Base-by-base conservation (phyloP, 1,140 invertebrate genomes). In the Drosophila lowei region DNA sequence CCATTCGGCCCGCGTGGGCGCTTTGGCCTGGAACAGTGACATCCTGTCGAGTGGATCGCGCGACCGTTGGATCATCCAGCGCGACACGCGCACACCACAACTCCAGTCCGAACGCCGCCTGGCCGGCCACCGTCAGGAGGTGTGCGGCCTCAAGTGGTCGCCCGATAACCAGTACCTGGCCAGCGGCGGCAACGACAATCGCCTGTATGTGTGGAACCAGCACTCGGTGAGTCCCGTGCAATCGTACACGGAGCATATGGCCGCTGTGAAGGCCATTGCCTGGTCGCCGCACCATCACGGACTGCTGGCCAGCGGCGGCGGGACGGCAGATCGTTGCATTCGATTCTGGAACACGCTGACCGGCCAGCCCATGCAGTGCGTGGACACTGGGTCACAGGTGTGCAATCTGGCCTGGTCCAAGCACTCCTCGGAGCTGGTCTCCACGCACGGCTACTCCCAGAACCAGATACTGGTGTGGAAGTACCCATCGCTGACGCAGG, bases 391-490 rank as follows among this genome's bases (percentile, higher is more conserved):
- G n/a, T 98, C 97, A 0, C 98, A 96, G 93, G 98, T 99, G 13
- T 99, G 99, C 92, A 99, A 99, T 93, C 92, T 99, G 52, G 98
- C 98, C 21, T 99, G 99, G 99, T 99, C 98, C 11, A 99, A 99
- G 92, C 98, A 99, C 92, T 98, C 98, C 52, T 98, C 97, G 71
- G 98, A 99, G 93, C 92, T 99, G 85, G 98, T 99, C 62, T 99
- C 97, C 83, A 99, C 99, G 1, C 99, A 99, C 92, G 99, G 99
- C 0, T 99, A 99, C 90, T 99, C 98, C 25, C 99, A 99, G 91
- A 99, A 99, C 92, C 99, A 99, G 93, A 99, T 99, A 56, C 92
- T 99, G 9, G 98, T 99, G 0, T 99, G 99, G 99, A 99, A 99
- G 89, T 99, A 99, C 92, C 99, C 99, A 1, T 97, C 97, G 67